Percentiles rank a stretch among this genome's conserved stretches.
These are phyloP conservation scores for Erebia epiphron DNA, from an alignment of 2,888 invertebrate genomes.

Conservation along the genomic window DNA sequence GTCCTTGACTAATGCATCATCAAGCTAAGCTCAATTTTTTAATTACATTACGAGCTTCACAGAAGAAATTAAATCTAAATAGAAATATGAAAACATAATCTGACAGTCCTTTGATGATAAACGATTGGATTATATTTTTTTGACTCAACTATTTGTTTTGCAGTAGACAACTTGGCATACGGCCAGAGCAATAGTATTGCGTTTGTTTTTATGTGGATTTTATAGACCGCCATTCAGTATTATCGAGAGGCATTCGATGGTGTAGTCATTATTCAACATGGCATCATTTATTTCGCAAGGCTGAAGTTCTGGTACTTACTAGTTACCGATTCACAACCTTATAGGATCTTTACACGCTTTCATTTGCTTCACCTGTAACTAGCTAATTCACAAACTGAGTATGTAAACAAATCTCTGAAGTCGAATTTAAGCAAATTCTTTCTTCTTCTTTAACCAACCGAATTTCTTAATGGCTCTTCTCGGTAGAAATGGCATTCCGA, in stretches of 20 bases:
- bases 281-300: neutral
- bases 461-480: too few relatives aligned
- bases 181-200: constrained; percentile 33
- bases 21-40: neutral
- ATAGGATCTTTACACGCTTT: too few relatives aligned
- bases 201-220: constrained; percentile 25
- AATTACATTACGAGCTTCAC: neutral
- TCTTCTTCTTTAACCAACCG: too few relatives aligned
- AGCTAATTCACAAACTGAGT: too few relatives aligned
- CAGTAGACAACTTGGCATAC: constrained; percentile 25
- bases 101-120: constrained; percentile 12
- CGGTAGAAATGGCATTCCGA: too few relatives aligned
- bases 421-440: too few relatives aligned
- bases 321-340: neutral
- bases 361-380: too few relatives aligned
- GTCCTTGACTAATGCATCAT: too few relatives aligned
- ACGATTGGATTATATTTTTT: constrained; percentile 11
- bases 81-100: neutral
- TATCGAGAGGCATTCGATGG: constrained; percentile 24
- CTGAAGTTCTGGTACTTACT: neutral
- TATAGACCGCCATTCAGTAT: constrained; percentile 25
- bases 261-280: constrained; percentile 1
- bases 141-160: constrained; percentile 15
- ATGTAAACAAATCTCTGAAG: too few relatives aligned
- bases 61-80: neutral